Conservation (phyloP, 1,140 invertebrate genomes). For the Delia radicum region DNA sequence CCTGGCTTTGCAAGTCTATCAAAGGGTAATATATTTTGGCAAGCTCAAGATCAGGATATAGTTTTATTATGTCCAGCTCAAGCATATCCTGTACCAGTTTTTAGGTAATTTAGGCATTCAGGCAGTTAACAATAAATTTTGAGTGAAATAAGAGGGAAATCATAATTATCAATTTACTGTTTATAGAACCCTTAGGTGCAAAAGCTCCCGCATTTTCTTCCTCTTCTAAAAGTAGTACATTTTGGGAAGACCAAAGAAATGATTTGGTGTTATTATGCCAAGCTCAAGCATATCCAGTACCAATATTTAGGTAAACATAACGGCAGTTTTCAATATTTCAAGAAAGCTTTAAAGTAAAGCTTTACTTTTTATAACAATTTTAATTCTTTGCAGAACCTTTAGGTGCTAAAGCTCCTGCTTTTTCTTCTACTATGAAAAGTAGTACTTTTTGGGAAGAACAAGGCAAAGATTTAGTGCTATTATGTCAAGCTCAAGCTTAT, state of each 20-base stretch:
- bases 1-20: slow-evolving; percentile 60
- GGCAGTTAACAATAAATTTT: slow-evolving; percentile 56
- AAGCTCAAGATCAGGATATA: slow-evolving; percentile 59
- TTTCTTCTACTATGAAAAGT: slow-evolving; percentile 64
- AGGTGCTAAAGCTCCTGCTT: slow-evolving; percentile 69
- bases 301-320: slow-evolving; percentile 64
- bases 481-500: slow-evolving; percentile 75
- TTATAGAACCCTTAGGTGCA: slow-evolving; percentile 68
- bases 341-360: slow-evolving; percentile 57
- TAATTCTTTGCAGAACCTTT: slow-evolving; percentile 63
- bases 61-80: slow-evolving; percentile 64
- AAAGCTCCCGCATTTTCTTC: slow-evolving; percentile 62
- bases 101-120: slow-evolving; percentile 62
- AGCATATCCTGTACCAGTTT: slow-evolving; percentile 59
- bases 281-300: slow-evolving; percentile 71
- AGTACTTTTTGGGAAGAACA: slow-evolving; percentile 58
- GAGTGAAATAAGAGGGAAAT: background rate
- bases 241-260: slow-evolving; percentile 60
- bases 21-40: slow-evolving; percentile 66
- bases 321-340: slow-evolving; percentile 64
- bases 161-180: background rate
- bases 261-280: slow-evolving; percentile 69
- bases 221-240: slow-evolving; percentile 68
- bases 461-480: slow-evolving; percentile 61
- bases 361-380: background rate